These are phyloP conservation scores for Catocala fraxini DNA, from an alignment of 2,888 invertebrate species.

Conservation along the genomic window DNA sequence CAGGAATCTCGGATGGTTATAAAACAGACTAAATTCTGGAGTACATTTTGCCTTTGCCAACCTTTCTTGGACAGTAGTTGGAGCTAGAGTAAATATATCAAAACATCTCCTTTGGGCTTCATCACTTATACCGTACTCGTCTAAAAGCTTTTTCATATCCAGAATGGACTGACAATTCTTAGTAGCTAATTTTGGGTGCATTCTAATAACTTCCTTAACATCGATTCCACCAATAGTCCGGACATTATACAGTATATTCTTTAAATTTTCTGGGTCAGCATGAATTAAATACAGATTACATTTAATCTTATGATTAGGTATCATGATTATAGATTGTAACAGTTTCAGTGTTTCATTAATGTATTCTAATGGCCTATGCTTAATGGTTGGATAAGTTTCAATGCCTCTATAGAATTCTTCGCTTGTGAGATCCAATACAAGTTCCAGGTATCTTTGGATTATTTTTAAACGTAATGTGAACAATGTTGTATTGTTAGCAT, in stretches of 20 bases:
- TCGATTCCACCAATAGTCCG: conserved; percentile 76
- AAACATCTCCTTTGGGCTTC: conserved; percentile 82
- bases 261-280: conserved; percentile 78
- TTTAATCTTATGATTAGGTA: conserved; percentile 77
- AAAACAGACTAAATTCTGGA: conserved; percentile 77
- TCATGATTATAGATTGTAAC: conserved; percentile 70
- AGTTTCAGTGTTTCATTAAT: conserved; percentile 76
- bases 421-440: conserved; percentile 71
- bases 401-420: conserved; percentile 76
- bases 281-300: conserved; percentile 79
- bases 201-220: conserved; percentile 77
- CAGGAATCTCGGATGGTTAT: conserved; percentile 77
- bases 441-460: conserved; percentile 78
- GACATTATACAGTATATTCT: conserved; percentile 69
- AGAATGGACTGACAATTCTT: conserved; percentile 67
- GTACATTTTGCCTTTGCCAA: conserved; percentile 68
- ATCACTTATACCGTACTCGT: conserved; percentile 71
- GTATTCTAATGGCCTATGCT: conserved; percentile 75
- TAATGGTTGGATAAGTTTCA: conserved; percentile 78
- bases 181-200: conserved; percentile 76
- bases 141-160: conserved; percentile 70
- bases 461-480: conserved; percentile 74
- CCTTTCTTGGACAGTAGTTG: conserved; percentile 72
- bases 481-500: conserved; percentile 67
- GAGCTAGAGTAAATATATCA: conserved; percentile 76